Conservation (phyloP, 2,888 invertebrate species). For the Drosophila affinis region DNA sequence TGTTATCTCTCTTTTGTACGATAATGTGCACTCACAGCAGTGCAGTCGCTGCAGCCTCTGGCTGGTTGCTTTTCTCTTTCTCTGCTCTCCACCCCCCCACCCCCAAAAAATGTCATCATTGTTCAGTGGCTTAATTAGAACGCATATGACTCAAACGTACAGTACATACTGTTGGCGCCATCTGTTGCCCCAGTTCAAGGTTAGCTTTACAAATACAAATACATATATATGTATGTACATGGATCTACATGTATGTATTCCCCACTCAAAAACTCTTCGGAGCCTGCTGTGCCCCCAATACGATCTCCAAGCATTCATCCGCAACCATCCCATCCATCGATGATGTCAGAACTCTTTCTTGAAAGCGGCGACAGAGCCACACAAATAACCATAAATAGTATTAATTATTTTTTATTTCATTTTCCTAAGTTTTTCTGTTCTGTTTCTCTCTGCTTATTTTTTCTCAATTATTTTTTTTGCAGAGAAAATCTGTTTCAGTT, state of each 20-base stretch:
- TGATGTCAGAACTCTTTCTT: slow-evolving; percentile 61
- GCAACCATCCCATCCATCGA: slow-evolving; percentile 31
- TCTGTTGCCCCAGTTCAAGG: slow-evolving; percentile 36
- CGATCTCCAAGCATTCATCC: slow-evolving; percentile 36
- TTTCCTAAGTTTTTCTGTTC: slow-evolving; percentile 15
- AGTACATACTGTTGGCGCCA: slow-evolving; percentile 35
- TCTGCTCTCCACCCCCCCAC: slow-evolving; percentile 16
- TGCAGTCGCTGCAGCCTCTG: slow-evolving; percentile 8
- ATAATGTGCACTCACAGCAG: neutral
- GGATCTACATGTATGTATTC: too few species aligned
- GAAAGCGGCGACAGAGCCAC: neutral
- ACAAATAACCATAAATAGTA: slow-evolving; percentile 14
- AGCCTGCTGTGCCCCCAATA: slow-evolving; percentile 39
- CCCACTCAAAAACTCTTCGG: too few species aligned
- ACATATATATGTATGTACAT: too few species aligned
- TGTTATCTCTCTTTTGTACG: neutral
- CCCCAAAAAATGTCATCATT: slow-evolving; percentile 49
- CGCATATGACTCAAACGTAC: slow-evolving; percentile 59
- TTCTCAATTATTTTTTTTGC: slow-evolving; percentile 55
- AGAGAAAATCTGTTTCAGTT: slow-evolving; percentile 72
- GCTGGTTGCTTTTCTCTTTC: slow-evolving; percentile 23
- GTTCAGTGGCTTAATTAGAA: slow-evolving; percentile 67
- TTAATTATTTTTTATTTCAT: slow-evolving; percentile 18
- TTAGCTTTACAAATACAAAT: slow-evolving; percentile 1
- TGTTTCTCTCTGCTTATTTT: slow-evolving; percentile 41